Evolutionary conservation across 2,888 invertebrate species (phyloP).

Genomic region (Hirtodrosophila alboralis): DNA sequence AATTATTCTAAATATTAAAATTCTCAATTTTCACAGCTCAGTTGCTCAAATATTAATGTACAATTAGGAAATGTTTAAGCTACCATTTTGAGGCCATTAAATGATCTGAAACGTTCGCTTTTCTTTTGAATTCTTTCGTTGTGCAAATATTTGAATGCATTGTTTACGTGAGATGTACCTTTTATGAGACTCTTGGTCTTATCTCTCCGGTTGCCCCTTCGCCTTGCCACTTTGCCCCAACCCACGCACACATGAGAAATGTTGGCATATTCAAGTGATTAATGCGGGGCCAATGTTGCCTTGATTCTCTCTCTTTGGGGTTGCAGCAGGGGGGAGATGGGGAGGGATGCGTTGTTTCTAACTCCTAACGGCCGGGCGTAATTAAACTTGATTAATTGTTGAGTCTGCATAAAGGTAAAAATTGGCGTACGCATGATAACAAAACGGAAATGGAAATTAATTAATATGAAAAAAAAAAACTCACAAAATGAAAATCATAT

Average conservation of each 20-base stretch:
- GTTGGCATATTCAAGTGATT: constrained; percentile 73
- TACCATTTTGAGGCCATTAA: constrained; percentile 22
- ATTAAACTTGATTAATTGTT: constrained; percentile 82
- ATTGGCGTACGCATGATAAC: constrained; percentile 72
- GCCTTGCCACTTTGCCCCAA: not conserved
- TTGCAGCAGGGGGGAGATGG: constrained; percentile 9
- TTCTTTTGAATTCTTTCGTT: constrained; percentile 5
- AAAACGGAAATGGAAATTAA: constrained; percentile 70
- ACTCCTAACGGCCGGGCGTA: constrained; percentile 56
- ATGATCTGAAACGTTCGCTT: constrained; percentile 29
- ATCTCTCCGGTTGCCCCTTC: constrained; percentile 30
- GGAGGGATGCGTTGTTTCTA: constrained; percentile 5
- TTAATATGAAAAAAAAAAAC: constrained; percentile 66
- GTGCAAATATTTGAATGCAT: constrained; percentile 69
- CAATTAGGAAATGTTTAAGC: constrained; percentile 8
- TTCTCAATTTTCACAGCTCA: too few species aligned
- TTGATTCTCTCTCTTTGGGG: constrained; percentile 30
- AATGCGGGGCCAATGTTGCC: constrained; percentile 65
- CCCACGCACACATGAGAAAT: constrained; percentile 62
- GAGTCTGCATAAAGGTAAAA: constrained; percentile 74
- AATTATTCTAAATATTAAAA: too few species aligned
- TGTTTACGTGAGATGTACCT: constrained; percentile 61
- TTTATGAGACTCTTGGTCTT: constrained; percentile 49
- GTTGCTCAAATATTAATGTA: constrained; percentile 11
- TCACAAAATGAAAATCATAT: constrained; percentile 39